A percentile compares a stretch with the other conserved stretches of the same genome.
Conservation (phyloP, 2,113 vertebrate species). For the Scartelaos histophorus region DNA sequence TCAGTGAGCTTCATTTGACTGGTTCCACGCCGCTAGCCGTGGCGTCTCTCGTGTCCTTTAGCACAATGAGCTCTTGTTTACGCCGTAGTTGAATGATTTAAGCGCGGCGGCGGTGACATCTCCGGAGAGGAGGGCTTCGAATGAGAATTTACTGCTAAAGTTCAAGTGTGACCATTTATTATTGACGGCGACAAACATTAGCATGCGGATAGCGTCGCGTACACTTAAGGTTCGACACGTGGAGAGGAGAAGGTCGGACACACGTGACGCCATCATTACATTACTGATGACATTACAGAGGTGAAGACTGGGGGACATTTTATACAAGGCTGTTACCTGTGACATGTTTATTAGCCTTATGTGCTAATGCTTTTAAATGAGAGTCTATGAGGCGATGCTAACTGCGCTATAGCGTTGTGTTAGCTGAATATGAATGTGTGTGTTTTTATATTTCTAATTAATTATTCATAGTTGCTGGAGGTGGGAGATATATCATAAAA, state of each 20-base stretch:
- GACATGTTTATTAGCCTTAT: not conserved
- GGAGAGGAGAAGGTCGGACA: constrained; percentile 2
- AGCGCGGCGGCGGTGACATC: not conserved
- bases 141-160: constrained; percentile 21
- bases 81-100: not conserved
- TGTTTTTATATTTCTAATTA: not conserved
- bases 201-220: constrained; percentile 20
- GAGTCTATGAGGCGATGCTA: not conserved
- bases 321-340: constrained; percentile 2
- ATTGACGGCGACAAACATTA: constrained; percentile 48
- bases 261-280: constrained; percentile 21
- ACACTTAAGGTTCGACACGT: constrained; percentile 14
- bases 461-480: not conserved
- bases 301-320: constrained; percentile 14
- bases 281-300: not conserved
- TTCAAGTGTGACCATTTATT: constrained; percentile 49
- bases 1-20: too few species aligned
- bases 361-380: constrained; percentile 2
- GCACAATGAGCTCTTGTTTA: not conserved
- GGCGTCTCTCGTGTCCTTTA: not conserved
- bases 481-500: too few species aligned
- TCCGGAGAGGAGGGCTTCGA: constrained; percentile 1
- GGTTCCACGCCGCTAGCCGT: not conserved
- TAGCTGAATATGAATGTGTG: not conserved
- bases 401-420: not conserved